Evolutionary conservation across 2,888 invertebrate species (phyloP), one percentile per base, ranked within the genome.

Genomic region (Ectemnius continuus): DNA sequence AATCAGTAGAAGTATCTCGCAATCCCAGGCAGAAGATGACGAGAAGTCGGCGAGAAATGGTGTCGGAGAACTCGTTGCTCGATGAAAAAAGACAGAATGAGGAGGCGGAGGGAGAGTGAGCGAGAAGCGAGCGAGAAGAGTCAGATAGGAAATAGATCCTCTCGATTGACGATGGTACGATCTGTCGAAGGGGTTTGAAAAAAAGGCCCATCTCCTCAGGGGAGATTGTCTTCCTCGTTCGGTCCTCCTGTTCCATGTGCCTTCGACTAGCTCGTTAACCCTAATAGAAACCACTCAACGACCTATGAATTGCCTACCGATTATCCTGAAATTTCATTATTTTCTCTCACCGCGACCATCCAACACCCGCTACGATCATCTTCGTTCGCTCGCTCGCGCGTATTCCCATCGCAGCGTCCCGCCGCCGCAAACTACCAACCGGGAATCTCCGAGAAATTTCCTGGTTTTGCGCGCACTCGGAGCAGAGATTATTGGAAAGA

Each of bases 291-390:
- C 84, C 86, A 88, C 86, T 88, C 84, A 85, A 84, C 79, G 86
- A 85, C 86, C 86, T 88, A 86, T 85, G 86, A 89, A 88, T 90
- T 88, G 85, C 85, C 86, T 84, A 80, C 84, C 86, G 88, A 89
- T 89, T 90, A 90, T 90, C 83, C 85, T 84, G 87, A 89, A 91
- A 91, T 91, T 89, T 90, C 89, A 90, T 90, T 90, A 91, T 86
- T 80, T 78, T 86, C 85, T 80, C 84, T 82, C 81, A 86, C 71
- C 70, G 70, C 75, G 76, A 66, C 63, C 61, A 62, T 11, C 8
- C 6, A 36, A 36, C 6, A 36, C 36, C 36, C 6, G 1, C 36
- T 36, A 6, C n/a, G 36, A 36, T 5, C 3, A 6, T 36, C 36
- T 62, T 61, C 62, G 66, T 36, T 28, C 11, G 52, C n/a, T n/a